phyloP scores from a whole-genome alignment of 1,140 invertebrate genomes.

The Mylabris phalerata region DNA sequence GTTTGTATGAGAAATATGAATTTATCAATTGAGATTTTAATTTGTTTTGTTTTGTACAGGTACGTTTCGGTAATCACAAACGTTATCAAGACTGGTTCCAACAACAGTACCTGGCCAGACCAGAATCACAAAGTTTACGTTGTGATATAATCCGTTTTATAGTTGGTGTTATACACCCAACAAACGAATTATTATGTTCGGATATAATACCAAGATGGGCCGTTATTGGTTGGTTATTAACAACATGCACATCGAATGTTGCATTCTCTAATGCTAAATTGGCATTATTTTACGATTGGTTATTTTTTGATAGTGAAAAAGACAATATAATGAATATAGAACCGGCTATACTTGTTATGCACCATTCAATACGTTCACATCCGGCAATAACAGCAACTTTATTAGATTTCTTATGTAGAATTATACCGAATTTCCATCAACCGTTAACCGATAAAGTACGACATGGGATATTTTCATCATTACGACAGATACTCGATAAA shows the following conservation, averaged over 20 bases:
- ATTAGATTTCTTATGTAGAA: slow-evolving; percentile 92
- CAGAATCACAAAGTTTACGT: slow-evolving; percentile 88
- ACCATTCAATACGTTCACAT: slow-evolving; percentile 93
- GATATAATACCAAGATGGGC: slow-evolving; percentile 98
- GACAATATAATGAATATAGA: slow-evolving; percentile 99
- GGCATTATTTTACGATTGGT: slow-evolving; percentile 95
- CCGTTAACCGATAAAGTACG: slow-evolving; percentile 75
- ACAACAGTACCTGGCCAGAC: slow-evolving; percentile 91
- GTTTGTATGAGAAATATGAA: too few relatives aligned
- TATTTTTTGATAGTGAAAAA: slow-evolving; percentile 90
- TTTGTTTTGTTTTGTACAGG: slow-evolving; percentile 47
- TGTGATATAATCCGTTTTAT: slow-evolving; percentile 97
- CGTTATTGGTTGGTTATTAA: slow-evolving; percentile 95
- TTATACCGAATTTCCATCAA: slow-evolving; percentile 90
- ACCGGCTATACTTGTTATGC: slow-evolving; percentile 97
- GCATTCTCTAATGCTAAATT: slow-evolving; percentile 93
- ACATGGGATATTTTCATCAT: slow-evolving; percentile 85
- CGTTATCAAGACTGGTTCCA: slow-evolving; percentile 99
- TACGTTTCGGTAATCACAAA: slow-evolving; percentile 95
- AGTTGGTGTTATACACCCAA: slow-evolving; percentile 95
- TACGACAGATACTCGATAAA: slow-evolving; percentile 90
- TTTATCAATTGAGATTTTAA: not conserved
- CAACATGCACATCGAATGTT: slow-evolving; percentile 90
- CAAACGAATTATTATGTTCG: slow-evolving; percentile 94
- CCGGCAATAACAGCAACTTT: slow-evolving; percentile 90